Percentiles rank a stretch among this genome's conserved stretches.
phyloP scores from a whole-genome alignment of 2,888 invertebrate genomes.

The Dasypogon diadema region DNA sequence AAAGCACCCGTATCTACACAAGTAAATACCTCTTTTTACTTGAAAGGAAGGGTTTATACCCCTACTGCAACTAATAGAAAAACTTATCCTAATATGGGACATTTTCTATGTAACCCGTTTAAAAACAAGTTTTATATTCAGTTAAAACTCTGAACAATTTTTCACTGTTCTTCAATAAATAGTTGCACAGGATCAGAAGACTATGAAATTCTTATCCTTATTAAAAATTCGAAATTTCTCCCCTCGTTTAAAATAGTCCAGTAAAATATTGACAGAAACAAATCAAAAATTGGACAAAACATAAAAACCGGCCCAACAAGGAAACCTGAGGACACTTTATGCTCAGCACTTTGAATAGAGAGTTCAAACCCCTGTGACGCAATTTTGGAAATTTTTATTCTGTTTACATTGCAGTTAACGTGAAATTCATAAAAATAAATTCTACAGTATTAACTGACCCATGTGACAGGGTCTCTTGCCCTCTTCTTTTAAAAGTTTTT shows the following conservation, averaged over 20 bases:
- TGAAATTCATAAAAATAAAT: not conserved
- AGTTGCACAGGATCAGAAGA: not conserved
- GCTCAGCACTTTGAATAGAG: not conserved
- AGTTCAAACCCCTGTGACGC: constrained; percentile 4
- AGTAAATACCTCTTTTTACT: not conserved
- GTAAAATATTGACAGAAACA: constrained; percentile 34
- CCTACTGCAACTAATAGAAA: not conserved
- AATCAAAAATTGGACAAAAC: constrained; percentile 22
- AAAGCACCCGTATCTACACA: constrained; percentile 6
- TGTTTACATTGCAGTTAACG: constrained; percentile 41
- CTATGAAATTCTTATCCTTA: constrained; percentile 38
- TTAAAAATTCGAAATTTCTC: constrained; percentile 34
- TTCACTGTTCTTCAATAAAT: not conserved
- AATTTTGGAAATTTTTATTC: constrained; percentile 26
- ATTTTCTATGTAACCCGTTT: constrained; percentile 20
- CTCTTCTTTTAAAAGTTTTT: not conserved
- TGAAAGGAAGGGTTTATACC: constrained; percentile 30
- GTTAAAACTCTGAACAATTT: constrained; percentile 1
- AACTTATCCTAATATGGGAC: constrained; percentile 15
- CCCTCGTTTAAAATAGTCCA: constrained; percentile 27
- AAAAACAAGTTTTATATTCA: constrained; percentile 32
- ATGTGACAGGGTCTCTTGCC: not conserved
- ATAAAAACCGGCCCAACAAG: not conserved
- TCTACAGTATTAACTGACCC: constrained; percentile 9
- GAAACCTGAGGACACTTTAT: not conserved